phyloP scores from a whole-genome alignment of 2,888 invertebrate genomes.

The Lasius fuliginosus region DNA sequence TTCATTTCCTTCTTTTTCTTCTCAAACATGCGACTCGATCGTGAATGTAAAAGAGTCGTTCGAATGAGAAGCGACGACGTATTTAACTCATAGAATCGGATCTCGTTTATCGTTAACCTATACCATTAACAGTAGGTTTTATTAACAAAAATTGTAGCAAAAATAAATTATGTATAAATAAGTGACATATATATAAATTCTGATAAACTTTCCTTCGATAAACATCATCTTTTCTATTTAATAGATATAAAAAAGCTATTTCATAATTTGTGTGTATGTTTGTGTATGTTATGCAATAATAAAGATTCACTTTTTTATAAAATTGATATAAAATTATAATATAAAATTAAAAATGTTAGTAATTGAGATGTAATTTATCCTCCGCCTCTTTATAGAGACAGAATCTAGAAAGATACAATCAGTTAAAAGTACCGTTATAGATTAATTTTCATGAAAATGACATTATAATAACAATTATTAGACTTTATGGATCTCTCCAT shows the following conservation, averaged over 20 bases:
- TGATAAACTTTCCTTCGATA: not conserved
- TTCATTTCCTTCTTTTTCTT: slow-evolving; percentile 38
- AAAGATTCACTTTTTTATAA: not conserved
- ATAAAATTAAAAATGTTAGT: not conserved
- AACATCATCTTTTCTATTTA: not conserved
- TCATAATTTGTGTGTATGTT: not conserved
- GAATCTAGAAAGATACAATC: not conserved
- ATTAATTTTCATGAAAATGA: not conserved
- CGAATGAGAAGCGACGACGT: not conserved
- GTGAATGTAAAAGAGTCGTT: slow-evolving; percentile 45
- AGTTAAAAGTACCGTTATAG: not conserved
- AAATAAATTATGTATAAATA: not conserved
- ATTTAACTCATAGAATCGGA: slow-evolving; percentile 29
- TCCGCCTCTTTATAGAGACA: not conserved
- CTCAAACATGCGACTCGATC: slow-evolving; percentile 6
- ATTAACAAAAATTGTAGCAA: not conserved
- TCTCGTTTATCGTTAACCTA: not conserved
- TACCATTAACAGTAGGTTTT: not conserved
- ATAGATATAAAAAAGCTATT: not conserved
- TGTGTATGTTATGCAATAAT: not conserved
- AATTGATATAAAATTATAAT: not conserved
- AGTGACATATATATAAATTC: not conserved
- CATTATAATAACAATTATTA: not conserved
- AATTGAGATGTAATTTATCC: not conserved
- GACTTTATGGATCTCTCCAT: not conserved